Conservation (phyloP, 1,140 invertebrate genomes). For the Nasonia giraulti region DNA sequence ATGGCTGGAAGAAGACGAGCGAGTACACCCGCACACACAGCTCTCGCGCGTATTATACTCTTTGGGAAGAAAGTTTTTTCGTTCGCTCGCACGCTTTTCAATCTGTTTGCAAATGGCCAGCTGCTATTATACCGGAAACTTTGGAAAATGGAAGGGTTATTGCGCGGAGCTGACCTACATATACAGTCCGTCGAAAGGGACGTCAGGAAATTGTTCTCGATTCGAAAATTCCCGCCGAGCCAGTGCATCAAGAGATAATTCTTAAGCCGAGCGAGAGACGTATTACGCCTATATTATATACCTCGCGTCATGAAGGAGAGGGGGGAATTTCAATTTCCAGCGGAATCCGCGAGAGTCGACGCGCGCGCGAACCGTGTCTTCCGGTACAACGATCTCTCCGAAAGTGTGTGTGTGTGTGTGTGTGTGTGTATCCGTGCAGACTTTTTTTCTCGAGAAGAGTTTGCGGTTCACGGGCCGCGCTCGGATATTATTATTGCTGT, state of each 20-base stretch:
- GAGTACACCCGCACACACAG: neutral
- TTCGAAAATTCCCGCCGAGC: neutral
- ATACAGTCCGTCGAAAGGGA: no score
- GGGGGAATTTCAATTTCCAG: constrained; percentile 71
- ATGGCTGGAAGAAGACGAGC: neutral
- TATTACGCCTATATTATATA: no score
- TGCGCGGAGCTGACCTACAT: neutral
- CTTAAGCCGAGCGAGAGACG: neutral
- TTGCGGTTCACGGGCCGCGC: neutral
- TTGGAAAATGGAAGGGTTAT: neutral
- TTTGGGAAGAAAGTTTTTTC: neutral
- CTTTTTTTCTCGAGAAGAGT: neutral
- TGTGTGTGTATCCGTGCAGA: neutral
- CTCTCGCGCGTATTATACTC: neutral
- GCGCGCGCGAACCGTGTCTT: constrained; percentile 64
- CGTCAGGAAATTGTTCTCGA: neutral
- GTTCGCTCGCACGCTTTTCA: neutral
- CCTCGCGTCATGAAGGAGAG: no score
- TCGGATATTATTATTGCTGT: neutral
- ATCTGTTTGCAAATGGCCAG: constrained; percentile 13
- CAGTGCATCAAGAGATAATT: neutral
- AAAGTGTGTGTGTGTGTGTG: neutral
- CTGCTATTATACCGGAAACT: neutral
- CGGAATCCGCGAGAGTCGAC: constrained; percentile 57
- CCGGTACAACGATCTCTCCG: constrained; percentile 69